Base-by-base conservation (phyloP, 2,797 vertebrate species). In the Dermochelys coriacea region DNA sequence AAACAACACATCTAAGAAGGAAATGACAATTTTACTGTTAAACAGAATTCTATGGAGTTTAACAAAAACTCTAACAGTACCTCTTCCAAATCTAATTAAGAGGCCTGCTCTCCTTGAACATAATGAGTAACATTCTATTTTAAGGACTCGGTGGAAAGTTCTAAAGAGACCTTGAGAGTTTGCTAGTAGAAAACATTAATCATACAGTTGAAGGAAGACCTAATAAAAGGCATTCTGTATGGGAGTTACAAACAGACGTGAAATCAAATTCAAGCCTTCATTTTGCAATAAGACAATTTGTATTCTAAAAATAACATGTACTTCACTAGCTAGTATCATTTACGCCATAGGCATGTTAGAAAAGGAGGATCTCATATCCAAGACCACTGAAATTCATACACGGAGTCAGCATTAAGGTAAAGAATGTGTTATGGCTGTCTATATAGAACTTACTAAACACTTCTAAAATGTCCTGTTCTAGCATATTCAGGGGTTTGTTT, bases 41-140 rank as follows among this genome's bases (percentile, higher is more conserved):
- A 93, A 91, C 9, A 83, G 49, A 88, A 88, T 74, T 49, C 49
- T 23, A 27, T 93, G 11, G 11, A 81, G 1, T 86, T 84, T 88
- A 82, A 41, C 80, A 64, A 37, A 90, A 71, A 15, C 41, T 61
- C 9, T 8, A 68, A 85, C 4, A 47, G 12, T 25, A 12, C 27
- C n/a, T 82, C 41, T 54, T 91, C 93, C 77, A 85, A 90, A 91
- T 51, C 3, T 68, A 87, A 1, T 90, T 87, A 96, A 50, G 16
- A 96, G 8, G 2, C 45, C 47, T 87, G 16, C 4, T 93, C 15
- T 85, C 3, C 49, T 85, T 50, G 2, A 15, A 82, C 21, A 59
- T 59, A 74, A 84, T 21, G 41, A 95, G 7, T 64, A 82, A 19
- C 47, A 19, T 15, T 82, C 16, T 82, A 23, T 86, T 87, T 57